Evolutionary conservation across 2,888 invertebrate species (phyloP), one percentile per base, ranked within the genome.

Genomic region (Eupithecia inturbata): DNA sequence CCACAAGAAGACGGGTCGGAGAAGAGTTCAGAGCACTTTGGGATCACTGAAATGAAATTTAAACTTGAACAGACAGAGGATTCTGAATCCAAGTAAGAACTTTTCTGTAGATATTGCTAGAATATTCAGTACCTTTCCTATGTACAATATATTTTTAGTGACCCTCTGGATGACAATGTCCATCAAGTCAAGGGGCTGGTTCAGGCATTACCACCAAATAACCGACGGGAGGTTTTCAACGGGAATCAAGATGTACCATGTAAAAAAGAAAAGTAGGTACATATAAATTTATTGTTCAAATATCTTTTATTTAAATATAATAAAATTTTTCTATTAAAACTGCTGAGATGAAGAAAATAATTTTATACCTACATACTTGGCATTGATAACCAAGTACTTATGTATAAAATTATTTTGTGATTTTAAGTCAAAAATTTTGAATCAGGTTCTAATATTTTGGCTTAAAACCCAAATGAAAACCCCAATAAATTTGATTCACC

Each of bases 21-120:
- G 77, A 76, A 77, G 3, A 75, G 41, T 16, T 22, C 19, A 9
- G 74, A 78, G 1, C 81, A 80, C 0, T 72, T 81, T 1, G 85
- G 85, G 7, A 82, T 85, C 28, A 81, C 83, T 19, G 87, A 87
- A 33, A 72, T 83, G 19, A 85, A 85, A 31, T 91, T 90, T n/a
- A 85, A 84, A 66, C 84, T 88, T 70, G 90, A 89, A 19, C 86
- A 87, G n/a, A 77, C 83, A 84, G 92, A 86, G 85, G 94, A 83
- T 41, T 70, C 66, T 22, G 79, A 77, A 62, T 53, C 63, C 28
- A 74, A 74, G 78, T 76, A 75, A 75, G 78, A 69, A 49, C 16
- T 26, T 53, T n/a, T 49, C 19, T 49, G 1, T 49, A n/a, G n/a
- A 49, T 10, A 49, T 49, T 49, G 49, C 10, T 49, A 49, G 49